These are phyloP conservation scores for Lerema accius DNA, from an alignment of 1,140 invertebrate genomes.

Conservation along the genomic window DNA sequence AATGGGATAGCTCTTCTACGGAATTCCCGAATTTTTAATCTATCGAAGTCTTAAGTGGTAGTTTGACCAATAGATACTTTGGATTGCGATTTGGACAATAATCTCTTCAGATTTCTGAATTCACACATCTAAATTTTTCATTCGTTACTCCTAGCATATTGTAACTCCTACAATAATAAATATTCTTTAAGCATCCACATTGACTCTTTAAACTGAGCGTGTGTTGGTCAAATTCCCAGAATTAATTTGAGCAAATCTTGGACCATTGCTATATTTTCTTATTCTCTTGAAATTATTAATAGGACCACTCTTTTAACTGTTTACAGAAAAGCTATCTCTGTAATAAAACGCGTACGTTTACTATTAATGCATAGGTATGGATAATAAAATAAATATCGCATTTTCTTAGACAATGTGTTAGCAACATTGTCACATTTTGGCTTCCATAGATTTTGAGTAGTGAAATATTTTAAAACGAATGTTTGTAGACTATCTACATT, in stretches of 20 bases:
- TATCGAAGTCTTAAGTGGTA: slow-evolving; percentile 20
- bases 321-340: slow-evolving; percentile 71
- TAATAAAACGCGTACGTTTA: slow-evolving; percentile 64
- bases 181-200: too few species aligned
- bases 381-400: slow-evolving; percentile 54
- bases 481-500: slow-evolving; percentile 48
- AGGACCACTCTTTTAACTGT: slow-evolving; percentile 63
- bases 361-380: slow-evolving; percentile 54
- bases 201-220: background rate
- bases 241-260: slow-evolving; percentile 54
- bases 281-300: slow-evolving; percentile 53
- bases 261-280: slow-evolving; percentile 75
- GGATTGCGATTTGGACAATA: slow-evolving; percentile 10
- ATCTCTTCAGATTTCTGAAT: background rate
- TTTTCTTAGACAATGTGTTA: slow-evolving; percentile 47
- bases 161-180: too few species aligned
- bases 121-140: background rate
- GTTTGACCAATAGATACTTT: slow-evolving; percentile 19
- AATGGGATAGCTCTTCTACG: slow-evolving; percentile 65
- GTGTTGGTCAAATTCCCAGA: slow-evolving; percentile 21
- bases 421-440: slow-evolving; percentile 56
- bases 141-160: background rate
- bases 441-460: slow-evolving; percentile 76
- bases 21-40: slow-evolving; percentile 33
- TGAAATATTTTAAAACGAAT: slow-evolving; percentile 50